Evolutionary conservation across 2,113 vertebrate genomes (phyloP).

Genomic region (Emydura subglobosa): DNA sequence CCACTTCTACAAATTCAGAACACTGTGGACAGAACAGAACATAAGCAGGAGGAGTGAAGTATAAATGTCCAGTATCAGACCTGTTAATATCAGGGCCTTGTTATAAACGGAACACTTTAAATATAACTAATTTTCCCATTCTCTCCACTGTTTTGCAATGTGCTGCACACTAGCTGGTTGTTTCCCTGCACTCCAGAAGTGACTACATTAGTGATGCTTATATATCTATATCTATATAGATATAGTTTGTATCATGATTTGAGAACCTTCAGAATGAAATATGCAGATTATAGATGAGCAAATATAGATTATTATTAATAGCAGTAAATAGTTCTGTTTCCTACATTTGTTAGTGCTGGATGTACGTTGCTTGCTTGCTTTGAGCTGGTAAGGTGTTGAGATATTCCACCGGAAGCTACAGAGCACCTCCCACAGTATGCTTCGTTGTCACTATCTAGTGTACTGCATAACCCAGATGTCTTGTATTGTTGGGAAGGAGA

Average conservation of each 20-base stretch:
- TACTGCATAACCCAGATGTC: neutral
- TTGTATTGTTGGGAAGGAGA: neutral
- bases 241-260: neutral
- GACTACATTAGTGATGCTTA: neutral
- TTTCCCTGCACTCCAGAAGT: neutral
- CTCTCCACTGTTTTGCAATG: neutral
- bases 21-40: neutral
- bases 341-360: neutral
- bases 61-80: neutral
- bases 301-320: neutral
- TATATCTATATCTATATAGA: no score
- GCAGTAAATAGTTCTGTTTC: neutral
- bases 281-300: neutral
- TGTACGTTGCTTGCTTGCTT: neutral
- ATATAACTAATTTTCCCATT: neutral
- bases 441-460: neutral
- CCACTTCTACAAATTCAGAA: neutral
- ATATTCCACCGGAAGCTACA: neutral
- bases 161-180: neutral
- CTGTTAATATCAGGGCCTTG: rapidly evolving
- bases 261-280: neutral
- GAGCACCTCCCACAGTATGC: neutral
- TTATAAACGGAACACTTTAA: neutral
- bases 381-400: neutral
- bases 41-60: rapidly evolving